These are phyloP conservation scores for Trididemnum clinides DNA, from an alignment of 23 tunicate species.

Conservation along the genomic window DNA sequence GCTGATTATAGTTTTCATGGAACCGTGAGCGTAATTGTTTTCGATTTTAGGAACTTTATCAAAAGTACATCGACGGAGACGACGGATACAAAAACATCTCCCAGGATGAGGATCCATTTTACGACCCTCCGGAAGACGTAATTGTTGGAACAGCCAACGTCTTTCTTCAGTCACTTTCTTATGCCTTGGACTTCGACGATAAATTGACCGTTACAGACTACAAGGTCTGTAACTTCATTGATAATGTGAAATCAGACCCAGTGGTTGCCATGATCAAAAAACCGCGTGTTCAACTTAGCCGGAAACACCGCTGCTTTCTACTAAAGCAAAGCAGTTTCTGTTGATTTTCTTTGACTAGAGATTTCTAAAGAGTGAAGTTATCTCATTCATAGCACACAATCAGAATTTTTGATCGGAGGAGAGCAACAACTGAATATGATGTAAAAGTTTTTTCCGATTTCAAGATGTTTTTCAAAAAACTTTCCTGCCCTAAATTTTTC, in stretches of 20 bases:
- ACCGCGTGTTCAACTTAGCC: background rate
- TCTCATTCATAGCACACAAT: too few relatives aligned
- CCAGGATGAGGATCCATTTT: slow-evolving; percentile 91
- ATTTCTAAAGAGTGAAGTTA: too few relatives aligned
- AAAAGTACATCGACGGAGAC: slow-evolving; percentile 91
- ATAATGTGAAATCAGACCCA: too few relatives aligned
- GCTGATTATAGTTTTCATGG: too few relatives aligned
- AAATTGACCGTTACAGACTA: slow-evolving; percentile 87
- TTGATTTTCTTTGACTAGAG: too few relatives aligned
- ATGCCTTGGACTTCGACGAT: slow-evolving; percentile 96
- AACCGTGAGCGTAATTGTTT: too few relatives aligned
- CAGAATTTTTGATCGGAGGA: too few relatives aligned
- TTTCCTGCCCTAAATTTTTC: too few relatives aligned
- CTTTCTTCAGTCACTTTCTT: slow-evolving; percentile 93
- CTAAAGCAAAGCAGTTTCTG: background rate
- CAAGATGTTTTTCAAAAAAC: too few relatives aligned
- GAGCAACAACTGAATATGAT: too few relatives aligned
- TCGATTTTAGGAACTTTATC: slow-evolving; percentile 81
- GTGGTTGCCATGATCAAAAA: background rate
- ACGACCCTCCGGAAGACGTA: slow-evolving; percentile 92
- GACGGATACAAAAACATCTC: slow-evolving; percentile 70
- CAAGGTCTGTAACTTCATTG: too few relatives aligned
- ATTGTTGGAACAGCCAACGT: slow-evolving; percentile 87
- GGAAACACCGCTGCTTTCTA: background rate
- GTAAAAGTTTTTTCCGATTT: too few relatives aligned